These are phyloP conservation scores for Pinctada fucata DNA, from an alignment of 2,888 invertebrate species.

Conservation along the genomic window DNA sequence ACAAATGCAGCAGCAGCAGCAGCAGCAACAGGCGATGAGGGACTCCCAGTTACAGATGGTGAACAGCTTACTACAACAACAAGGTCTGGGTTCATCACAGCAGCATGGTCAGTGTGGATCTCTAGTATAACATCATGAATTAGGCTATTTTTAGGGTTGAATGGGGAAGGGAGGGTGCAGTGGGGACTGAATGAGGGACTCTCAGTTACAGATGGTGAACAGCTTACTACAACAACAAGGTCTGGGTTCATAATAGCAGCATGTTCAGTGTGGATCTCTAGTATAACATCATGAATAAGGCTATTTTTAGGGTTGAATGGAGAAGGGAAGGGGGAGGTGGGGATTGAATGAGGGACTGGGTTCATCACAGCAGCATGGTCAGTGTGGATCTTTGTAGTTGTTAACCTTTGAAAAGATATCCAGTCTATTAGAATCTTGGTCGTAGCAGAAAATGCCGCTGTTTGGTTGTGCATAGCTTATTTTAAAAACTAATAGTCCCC, in stretches of 20 bases:
- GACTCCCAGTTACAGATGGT: constrained; percentile 42
- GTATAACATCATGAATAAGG: too few relatives aligned
- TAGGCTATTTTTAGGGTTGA: background rate
- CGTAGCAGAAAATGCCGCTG: too few relatives aligned
- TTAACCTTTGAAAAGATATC: too few relatives aligned
- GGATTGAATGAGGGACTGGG: constrained; percentile 22
- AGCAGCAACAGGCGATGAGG: constrained; percentile 14
- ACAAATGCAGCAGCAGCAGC: constrained; percentile 20
- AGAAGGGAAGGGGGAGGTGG: background rate
- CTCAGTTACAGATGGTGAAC: constrained; percentile 42
- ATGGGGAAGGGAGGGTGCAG: constrained; percentile 1
- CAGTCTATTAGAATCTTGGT: too few relatives aligned
- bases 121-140: too few relatives aligned
- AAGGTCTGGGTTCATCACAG: background rate
- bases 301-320: background rate
- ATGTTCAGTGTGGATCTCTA: background rate
- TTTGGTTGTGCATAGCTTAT: too few relatives aligned
- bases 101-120: background rate
- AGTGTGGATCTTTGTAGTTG: background rate
- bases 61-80: constrained; percentile 35
- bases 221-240: constrained; percentile 34
- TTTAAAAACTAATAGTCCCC: too few relatives aligned
- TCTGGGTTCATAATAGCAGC: background rate
- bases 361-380: constrained; percentile 28
- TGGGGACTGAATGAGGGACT: constrained; percentile 16